A percentile compares a stretch with the other conserved stretches of the same genome.
Conservation (phyloP, 2,113 vertebrate genomes). For the Collichthys lucidus region DNA sequence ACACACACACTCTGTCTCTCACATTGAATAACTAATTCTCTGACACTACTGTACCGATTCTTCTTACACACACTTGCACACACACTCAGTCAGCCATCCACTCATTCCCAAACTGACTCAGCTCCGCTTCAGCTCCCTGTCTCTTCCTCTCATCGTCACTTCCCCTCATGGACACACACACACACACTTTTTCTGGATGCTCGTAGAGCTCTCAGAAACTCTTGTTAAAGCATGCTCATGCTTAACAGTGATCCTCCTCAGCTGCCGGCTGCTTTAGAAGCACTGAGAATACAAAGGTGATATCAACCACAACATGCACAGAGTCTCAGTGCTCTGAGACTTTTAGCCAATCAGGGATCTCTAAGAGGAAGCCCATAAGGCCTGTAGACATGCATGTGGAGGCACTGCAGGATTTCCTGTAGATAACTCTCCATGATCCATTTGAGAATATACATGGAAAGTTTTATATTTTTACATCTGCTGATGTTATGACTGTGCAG, state of each 20-base stretch:
- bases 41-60: slow-evolving; percentile 7
- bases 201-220: slow-evolving; percentile 20
- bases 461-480: not conserved
- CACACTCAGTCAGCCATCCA: not conserved
- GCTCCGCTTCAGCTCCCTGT: slow-evolving; percentile 1
- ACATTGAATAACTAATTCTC: slow-evolving; percentile 37
- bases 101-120: slow-evolving; percentile 25
- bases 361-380: slow-evolving; percentile 1
- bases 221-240: slow-evolving; percentile 28
- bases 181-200: slow-evolving; percentile 10
- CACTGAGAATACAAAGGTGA: slow-evolving; percentile 61
- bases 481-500: slow-evolving; percentile 7
- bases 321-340: slow-evolving; percentile 1
- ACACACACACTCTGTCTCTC: not conserved
- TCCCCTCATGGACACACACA: slow-evolving; percentile 23
- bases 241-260: slow-evolving; percentile 48
- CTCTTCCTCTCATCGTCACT: slow-evolving; percentile 5
- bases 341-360: slow-evolving; percentile 3
- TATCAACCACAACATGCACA: slow-evolving; percentile 35
- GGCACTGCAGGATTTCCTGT: slow-evolving; percentile 30
- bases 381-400: not conserved
- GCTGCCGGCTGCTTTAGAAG: slow-evolving; percentile 48
- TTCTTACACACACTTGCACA: slow-evolving; percentile 1
- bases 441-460: not conserved
- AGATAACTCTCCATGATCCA: slow-evolving; percentile 11